phyloP scores from a whole-genome alignment of 2,113 vertebrate species.

The Vulpes lagopus region DNA sequence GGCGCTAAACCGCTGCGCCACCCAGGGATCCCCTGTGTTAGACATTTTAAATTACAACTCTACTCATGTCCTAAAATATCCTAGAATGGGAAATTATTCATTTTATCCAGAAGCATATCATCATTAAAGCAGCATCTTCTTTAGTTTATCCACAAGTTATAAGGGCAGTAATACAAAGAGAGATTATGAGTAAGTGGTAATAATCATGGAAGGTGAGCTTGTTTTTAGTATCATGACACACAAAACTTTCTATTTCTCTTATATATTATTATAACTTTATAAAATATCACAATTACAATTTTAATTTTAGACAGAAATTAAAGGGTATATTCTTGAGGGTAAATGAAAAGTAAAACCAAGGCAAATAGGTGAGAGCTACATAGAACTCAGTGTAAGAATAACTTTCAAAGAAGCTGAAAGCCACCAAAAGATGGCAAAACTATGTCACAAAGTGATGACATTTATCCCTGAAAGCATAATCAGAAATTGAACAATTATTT shows the following conservation, averaged over 20 bases:
- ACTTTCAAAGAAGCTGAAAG: not conserved
- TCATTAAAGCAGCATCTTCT: not conserved
- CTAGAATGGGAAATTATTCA: not conserved
- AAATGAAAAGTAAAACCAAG: not conserved
- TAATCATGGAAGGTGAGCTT: not conserved
- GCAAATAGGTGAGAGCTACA: not conserved
- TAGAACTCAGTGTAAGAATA: not conserved
- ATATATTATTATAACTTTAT: not conserved
- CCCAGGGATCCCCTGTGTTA: no score
- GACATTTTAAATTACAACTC: not conserved
- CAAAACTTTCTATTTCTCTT: not conserved
- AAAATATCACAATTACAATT: conserved; percentile 9
- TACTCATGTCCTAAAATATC: not conserved
- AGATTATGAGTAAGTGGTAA: not conserved
- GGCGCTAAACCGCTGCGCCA: no score
- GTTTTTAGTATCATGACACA: not conserved
- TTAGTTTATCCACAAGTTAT: not conserved
- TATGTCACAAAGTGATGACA: not conserved
- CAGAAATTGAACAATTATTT: not conserved
- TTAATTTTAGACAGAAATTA: not conserved
- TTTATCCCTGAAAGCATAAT: not conserved
- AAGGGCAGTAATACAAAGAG: not conserved
- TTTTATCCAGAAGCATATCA: not conserved
- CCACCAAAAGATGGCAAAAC: not conserved
- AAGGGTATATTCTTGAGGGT: not conserved